Evolutionary conservation across 1,140 invertebrate genomes (phyloP), one percentile per base, ranked within the genome.

Genomic region (Drosophila varians): DNA sequence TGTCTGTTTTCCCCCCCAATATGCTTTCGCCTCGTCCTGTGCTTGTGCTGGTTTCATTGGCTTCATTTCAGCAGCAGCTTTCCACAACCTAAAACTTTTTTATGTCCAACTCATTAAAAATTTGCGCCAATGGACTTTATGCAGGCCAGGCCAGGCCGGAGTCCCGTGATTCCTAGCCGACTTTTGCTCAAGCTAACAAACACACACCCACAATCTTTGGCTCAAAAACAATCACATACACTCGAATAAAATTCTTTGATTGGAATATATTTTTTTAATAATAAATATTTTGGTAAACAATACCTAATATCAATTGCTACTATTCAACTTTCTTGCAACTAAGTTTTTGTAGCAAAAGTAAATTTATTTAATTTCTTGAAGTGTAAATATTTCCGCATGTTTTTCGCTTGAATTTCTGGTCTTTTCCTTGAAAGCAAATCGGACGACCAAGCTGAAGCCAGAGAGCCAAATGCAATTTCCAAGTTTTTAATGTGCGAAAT

Each of bases 401-500:
- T 83, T 73, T 77, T 49, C 51, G 58, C 61, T 51, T 11, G 45
- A 62, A 64, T 83, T 47, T 61, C 28, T 31, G 40, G 46, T n/a
- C 40, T 45, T 70, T 70, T 58, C 16, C 46, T 55, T 14, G 57
- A 73, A 73, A 49, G 45, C 26, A 5, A n/a, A 60, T 23, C 54
- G 34, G 26, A 42, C 31, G 38, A 34, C 26, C 54, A 76, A 47
- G 65, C 34, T 47, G 62, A 69, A 69, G 42, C 40, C 60, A 66
- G 57, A 66, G 62, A 80, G 56, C 82, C 64, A 87, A 87, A 87
- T 87, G 83, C 82, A 87, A 87, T 87, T 87, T 87, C 82, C 82
- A 87, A 87, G 82, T 87, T 87, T 87, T 87, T 87, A 87, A 87
- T 87, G 82, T 87, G 82, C 74, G 77, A 87, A 87, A 87, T 87